Evolutionary conservation across 2,888 invertebrate species (phyloP).

Genomic region (Melanostoma scalare): DNA sequence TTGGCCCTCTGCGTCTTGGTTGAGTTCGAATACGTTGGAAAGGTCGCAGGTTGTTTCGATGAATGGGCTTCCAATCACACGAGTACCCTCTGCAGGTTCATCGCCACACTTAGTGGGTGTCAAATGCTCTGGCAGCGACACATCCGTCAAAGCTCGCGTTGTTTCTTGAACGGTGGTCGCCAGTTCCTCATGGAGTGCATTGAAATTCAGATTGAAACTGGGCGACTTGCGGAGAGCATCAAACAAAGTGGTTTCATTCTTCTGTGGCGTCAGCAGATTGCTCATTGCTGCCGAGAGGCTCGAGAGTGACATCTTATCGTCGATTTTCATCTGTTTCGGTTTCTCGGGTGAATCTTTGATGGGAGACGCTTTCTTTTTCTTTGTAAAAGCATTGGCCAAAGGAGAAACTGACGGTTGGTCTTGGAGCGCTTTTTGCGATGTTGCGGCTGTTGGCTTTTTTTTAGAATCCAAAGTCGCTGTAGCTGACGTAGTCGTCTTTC

Average conservation of each 20-base stretch:
- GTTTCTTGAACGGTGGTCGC: conserved; percentile 81
- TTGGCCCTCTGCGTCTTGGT: conserved; percentile 77
- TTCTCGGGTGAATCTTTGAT: conserved; percentile 79
- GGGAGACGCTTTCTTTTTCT: conserved; percentile 79
- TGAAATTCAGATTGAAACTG: conserved; percentile 81
- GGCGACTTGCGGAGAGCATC: conserved; percentile 81
- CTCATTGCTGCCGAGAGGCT: conserved; percentile 43
- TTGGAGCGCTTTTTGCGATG: conserved; percentile 25
- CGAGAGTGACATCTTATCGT: conserved; percentile 65
- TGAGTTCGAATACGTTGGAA: conserved; percentile 79
- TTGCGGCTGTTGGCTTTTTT: conserved; percentile 40
- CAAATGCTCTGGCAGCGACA: conserved; percentile 69
- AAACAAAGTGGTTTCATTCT: conserved; percentile 82
- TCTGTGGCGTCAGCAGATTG: conserved; percentile 51
- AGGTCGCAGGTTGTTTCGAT: conserved; percentile 78
- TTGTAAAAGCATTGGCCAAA: conserved; percentile 36
- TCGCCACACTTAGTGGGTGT: conserved; percentile 41
- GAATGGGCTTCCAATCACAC: conserved; percentile 79
- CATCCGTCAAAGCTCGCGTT: conserved; percentile 78
- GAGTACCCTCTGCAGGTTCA: conserved; percentile 37
- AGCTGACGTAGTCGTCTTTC: conserved; percentile 78
- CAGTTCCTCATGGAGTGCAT: conserved; percentile 80
- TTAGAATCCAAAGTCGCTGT: conserved; percentile 64
- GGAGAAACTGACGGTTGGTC: conserved; percentile 35
- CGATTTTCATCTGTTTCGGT: conserved; percentile 76